Conservation (phyloP, 2,888 invertebrate species). For the Periphyllus acericola region DNA sequence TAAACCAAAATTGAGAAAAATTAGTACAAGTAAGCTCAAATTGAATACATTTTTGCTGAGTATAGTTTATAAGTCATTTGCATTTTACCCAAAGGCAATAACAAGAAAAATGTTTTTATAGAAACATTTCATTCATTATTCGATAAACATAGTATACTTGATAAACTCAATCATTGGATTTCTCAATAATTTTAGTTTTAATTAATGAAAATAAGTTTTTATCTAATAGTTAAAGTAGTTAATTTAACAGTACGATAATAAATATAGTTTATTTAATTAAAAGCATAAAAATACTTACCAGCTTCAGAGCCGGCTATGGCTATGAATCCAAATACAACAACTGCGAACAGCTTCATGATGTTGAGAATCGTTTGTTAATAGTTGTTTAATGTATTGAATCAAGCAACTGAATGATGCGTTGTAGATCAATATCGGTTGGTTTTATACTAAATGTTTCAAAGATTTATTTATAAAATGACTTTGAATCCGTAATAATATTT, state of each 20-base stretch:
- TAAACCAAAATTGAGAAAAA: neutral
- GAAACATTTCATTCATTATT: neutral
- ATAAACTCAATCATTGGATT: too few relatives aligned
- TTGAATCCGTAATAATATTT: neutral
- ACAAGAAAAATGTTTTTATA: neutral
- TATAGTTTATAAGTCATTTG: too few relatives aligned
- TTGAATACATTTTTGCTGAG: neutral
- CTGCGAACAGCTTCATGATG: constrained; percentile 3
- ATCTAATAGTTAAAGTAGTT: too few relatives aligned
- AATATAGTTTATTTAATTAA: neutral
- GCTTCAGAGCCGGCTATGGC: constrained; percentile 7
- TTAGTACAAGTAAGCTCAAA: neutral
- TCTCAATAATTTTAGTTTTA: too few relatives aligned
- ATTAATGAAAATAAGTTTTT: neutral
- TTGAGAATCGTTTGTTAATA: too few relatives aligned
- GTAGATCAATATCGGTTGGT: neutral
- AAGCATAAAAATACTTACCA: neutral
- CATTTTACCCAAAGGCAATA: too few relatives aligned
- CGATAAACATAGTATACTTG: neutral
- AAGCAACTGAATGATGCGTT: constrained; percentile 24
- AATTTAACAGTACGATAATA: too few relatives aligned
- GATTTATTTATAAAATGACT: neutral
- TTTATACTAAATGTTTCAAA: constrained; percentile 27
- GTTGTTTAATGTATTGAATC: constrained; percentile 1
- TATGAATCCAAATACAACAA: constrained; percentile 10